phyloP scores from a whole-genome alignment of 1,140 invertebrate genomes.

The Meloidogyne hapla region DNA sequence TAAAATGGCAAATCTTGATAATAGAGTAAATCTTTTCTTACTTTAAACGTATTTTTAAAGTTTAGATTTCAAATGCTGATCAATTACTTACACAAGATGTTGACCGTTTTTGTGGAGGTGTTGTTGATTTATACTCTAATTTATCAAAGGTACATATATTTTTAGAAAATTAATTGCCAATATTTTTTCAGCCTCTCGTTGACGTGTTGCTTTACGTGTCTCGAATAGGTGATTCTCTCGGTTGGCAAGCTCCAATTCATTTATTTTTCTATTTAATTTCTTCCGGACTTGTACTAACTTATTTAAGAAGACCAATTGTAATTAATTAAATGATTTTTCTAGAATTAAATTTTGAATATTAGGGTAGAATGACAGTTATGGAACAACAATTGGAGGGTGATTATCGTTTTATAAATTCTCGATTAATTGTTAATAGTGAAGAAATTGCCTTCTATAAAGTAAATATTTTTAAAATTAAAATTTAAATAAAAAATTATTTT shows the following conservation, averaged over 20 bases:
- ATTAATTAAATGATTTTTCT: conserved; percentile 73
- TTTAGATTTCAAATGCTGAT: conserved; percentile 83
- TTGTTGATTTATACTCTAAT: conserved; percentile 92
- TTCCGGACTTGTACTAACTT: conserved; percentile 56
- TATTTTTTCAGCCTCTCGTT: conserved; percentile 73
- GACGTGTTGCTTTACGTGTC: conserved; percentile 92
- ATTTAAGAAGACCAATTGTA: conserved; percentile 76
- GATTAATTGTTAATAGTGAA: conserved; percentile 93
- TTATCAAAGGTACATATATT: conserved; percentile 76
- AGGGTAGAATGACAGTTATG: conserved; percentile 79
- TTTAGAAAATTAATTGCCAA: neutral
- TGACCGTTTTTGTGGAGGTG: conserved; percentile 91
- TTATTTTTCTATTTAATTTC: conserved; percentile 54
- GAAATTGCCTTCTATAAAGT: conserved; percentile 92
- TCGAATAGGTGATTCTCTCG: conserved; percentile 80
- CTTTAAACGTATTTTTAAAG: conserved; percentile 75
- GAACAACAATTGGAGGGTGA: conserved; percentile 96
- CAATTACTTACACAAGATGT: conserved; percentile 92
- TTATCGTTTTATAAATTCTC: conserved; percentile 90
- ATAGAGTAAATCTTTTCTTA: conserved; percentile 72
- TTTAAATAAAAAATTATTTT: neutral
- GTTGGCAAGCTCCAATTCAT: conserved; percentile 71
- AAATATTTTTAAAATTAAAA: neutral
- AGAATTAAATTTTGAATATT: neutral
- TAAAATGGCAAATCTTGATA: conserved; percentile 75